A percentile compares a stretch with the other conserved stretches of the same genome.
Conservation (phyloP, 2,113 vertebrate species). For the Apistogramma diplotaenia region DNA sequence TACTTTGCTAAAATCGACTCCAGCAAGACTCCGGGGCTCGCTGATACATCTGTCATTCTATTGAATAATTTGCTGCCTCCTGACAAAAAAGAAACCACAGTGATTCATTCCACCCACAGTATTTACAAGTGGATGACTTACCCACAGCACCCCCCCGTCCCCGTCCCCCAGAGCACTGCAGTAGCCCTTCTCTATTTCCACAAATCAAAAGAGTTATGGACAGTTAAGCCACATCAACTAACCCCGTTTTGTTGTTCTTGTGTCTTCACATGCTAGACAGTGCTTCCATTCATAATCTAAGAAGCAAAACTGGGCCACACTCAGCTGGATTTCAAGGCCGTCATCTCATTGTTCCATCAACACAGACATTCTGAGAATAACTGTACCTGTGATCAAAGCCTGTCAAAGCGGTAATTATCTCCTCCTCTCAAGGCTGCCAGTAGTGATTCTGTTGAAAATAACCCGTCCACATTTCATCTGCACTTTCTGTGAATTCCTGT, state of each 20-base stretch:
- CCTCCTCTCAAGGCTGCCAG: conserved; percentile 50
- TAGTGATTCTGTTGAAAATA: conserved; percentile 60
- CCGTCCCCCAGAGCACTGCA: neutral
- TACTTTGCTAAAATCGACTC: conserved; percentile 27
- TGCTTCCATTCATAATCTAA: conserved; percentile 43
- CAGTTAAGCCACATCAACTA: conserved; percentile 20
- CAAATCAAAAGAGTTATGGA: conserved; percentile 43
- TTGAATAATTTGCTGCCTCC: conserved; percentile 30
- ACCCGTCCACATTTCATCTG: conserved; percentile 56
- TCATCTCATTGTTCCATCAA: conserved; percentile 64
- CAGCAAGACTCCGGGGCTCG: neutral
- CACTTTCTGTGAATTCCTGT: conserved; percentile 51
- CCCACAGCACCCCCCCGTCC: neutral
- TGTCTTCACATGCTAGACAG: conserved; percentile 21
- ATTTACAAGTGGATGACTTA: conserved; percentile 39
- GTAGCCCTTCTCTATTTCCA: conserved; percentile 15
- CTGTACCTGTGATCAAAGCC: conserved; percentile 75
- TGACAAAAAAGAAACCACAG: conserved; percentile 36
- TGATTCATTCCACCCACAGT: conserved; percentile 63
- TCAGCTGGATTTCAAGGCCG: conserved; percentile 25
- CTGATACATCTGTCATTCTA: conserved; percentile 27
- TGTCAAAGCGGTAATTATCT: conserved; percentile 73
- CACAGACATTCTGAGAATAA: conserved; percentile 63
- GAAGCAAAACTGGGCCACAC: conserved; percentile 31
- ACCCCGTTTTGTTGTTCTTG: conserved; percentile 30